Percentiles rank a stretch among this genome's conserved stretches.
Evolutionary conservation across 1,140 invertebrate genomes (phyloP).

Genomic region (Trichonephila inaurata): DNA sequence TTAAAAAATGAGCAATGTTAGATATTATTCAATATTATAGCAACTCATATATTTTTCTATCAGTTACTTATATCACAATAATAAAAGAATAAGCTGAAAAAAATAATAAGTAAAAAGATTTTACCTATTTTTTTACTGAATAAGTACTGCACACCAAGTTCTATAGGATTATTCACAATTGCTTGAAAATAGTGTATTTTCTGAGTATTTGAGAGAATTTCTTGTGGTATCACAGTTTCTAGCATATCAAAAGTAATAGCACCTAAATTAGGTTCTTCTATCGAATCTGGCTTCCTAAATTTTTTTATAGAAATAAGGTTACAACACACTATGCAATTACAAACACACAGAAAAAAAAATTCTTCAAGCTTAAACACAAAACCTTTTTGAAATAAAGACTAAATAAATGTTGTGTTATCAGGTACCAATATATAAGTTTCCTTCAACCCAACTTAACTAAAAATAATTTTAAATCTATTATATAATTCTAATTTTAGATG

Average conservation of each 20-base stretch:
- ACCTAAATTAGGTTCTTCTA: conserved; percentile 61
- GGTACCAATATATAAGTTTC: no score
- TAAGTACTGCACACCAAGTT: conserved; percentile 67
- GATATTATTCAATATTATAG: no score
- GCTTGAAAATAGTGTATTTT: conserved; percentile 76
- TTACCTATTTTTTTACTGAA: conserved; percentile 71
- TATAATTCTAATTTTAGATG: no score
- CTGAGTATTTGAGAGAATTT: conserved; percentile 67
- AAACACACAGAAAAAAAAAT: background rate
- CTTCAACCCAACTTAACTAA: no score
- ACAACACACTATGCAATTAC: background rate
- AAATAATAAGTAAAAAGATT: no score
- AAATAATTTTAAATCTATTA: no score
- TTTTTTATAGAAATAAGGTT: background rate
- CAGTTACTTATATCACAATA: no score
- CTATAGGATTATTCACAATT: conserved; percentile 72
- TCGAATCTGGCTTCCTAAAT: conserved; percentile 55
- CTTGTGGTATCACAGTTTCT: conserved; percentile 76
- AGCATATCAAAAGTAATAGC: conserved; percentile 72
- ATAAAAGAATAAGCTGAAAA: no score
- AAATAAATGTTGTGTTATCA: no score
- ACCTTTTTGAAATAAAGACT: background rate
- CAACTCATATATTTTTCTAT: no score
- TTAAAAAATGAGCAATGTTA: background rate
- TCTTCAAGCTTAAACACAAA: background rate